These are phyloP conservation scores for Thryonomys swinderianus DNA, from an alignment of 2,113 vertebrate species.

Conservation along the genomic window DNA sequence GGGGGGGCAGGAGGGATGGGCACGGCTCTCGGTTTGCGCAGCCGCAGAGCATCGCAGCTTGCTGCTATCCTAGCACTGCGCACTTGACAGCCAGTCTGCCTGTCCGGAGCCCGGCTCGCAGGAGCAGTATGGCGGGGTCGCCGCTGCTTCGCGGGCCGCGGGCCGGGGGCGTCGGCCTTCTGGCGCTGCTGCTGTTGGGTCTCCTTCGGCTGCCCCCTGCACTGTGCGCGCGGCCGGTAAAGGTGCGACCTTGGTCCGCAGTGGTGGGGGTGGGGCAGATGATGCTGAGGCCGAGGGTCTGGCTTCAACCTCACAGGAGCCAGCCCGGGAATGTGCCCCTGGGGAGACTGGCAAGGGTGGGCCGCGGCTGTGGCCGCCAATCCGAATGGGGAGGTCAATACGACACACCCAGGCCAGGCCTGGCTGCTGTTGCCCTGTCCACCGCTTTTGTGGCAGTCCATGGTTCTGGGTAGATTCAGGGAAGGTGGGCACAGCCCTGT, in stretches of 20 bases:
- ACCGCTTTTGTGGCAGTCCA: background rate
- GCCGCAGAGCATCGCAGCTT: constrained; percentile 47
- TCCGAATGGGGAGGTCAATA: background rate
- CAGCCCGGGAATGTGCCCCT: background rate
- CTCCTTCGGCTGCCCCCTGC: constrained; percentile 38
- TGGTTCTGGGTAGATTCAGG: background rate
- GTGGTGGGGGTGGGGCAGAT: background rate
- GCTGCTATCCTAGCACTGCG: constrained; percentile 10
- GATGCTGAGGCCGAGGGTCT: background rate
- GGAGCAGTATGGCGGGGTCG: constrained; percentile 78
- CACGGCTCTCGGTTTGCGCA: constrained; percentile 40
- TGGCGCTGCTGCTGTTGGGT: constrained; percentile 69
- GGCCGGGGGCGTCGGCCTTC: constrained; percentile 77
- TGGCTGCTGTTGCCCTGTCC: background rate
- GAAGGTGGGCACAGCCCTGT: background rate
- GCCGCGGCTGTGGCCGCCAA: background rate
- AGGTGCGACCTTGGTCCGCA: constrained; percentile 57
- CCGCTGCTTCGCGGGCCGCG: constrained; percentile 74
- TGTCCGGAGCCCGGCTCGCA: constrained; percentile 78
- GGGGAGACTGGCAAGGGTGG: background rate
- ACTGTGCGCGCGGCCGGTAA: constrained; percentile 59
- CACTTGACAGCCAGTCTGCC: constrained; percentile 72
- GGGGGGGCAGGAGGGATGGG: background rate
- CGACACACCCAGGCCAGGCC: background rate
- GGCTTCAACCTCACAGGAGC: background rate